Conservation (phyloP, 1,140 invertebrate species). For the Radopholus similis region DNA sequence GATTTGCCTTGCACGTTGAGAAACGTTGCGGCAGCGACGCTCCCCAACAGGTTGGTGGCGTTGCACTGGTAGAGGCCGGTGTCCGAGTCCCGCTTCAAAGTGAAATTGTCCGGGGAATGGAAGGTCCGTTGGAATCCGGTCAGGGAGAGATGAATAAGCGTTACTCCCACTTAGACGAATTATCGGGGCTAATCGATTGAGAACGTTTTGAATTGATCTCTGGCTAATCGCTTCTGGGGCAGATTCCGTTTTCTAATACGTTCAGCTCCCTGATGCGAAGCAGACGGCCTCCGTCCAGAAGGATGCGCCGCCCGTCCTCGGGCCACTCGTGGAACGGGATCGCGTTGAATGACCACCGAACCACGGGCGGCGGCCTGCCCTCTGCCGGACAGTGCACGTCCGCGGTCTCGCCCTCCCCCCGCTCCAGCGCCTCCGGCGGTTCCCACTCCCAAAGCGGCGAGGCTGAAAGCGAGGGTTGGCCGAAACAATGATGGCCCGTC, state of each 20-base stretch:
- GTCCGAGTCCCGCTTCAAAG: slow-evolving; percentile 76
- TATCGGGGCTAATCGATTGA: too few relatives aligned
- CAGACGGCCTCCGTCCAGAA: slow-evolving; percentile 53
- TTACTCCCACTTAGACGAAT: too few relatives aligned
- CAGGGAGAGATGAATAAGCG: too few relatives aligned
- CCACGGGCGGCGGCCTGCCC: slow-evolving; percentile 80
- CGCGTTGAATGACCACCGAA: slow-evolving; percentile 96
- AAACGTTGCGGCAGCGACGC: slow-evolving; percentile 94
- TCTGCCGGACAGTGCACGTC: slow-evolving; percentile 80
- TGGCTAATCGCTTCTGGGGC: too few relatives aligned
- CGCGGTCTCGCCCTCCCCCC: slow-evolving; percentile 82
- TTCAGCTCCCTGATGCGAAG: slow-evolving; percentile 70
- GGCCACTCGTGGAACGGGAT: slow-evolving; percentile 67
- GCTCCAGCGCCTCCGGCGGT: slow-evolving; percentile 81
- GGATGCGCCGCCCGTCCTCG: slow-evolving; percentile 67
- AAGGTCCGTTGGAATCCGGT: too few relatives aligned
- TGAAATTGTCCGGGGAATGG: too few relatives aligned
- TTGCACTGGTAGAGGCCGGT: slow-evolving; percentile 98
- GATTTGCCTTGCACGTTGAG: slow-evolving; percentile 81
- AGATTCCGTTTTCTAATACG: too few relatives aligned
- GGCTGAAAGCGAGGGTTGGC: slow-evolving; percentile 62
- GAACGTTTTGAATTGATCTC: too few relatives aligned
- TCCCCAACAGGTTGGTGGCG: slow-evolving; percentile 92
- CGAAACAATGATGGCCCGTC: too few relatives aligned
- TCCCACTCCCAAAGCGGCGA: slow-evolving; percentile 80